Percentiles rank a stretch among this genome's conserved stretches.
Conservation (phyloP, 2,113 vertebrate species). For the Vulpes vulpes region DNA sequence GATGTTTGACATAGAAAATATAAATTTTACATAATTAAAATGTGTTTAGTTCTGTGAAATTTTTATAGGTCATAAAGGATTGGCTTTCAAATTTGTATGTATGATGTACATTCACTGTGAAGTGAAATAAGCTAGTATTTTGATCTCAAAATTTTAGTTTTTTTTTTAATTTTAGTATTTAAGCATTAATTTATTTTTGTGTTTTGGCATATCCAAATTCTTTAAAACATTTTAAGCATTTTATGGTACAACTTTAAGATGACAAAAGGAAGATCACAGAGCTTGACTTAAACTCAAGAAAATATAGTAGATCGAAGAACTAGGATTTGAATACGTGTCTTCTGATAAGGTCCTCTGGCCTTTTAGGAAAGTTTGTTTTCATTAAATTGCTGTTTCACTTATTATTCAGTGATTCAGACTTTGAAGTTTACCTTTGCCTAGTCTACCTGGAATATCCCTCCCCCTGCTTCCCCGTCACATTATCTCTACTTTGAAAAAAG, state of each 20-base stretch:
- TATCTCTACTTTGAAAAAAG: background rate
- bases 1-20: conserved; percentile 39
- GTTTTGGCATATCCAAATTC: background rate
- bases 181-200: background rate
- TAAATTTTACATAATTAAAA: conserved; percentile 37
- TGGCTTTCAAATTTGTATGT: background rate
- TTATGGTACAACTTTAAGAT: background rate
- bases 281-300: conserved; percentile 23
- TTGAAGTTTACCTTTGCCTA: background rate
- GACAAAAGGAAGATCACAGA: background rate
- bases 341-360: background rate
- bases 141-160: conserved; percentile 52
- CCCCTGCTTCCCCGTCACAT: background rate
- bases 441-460: background rate
- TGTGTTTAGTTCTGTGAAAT: conserved; percentile 45
- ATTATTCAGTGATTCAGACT: background rate
- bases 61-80: conserved; percentile 34
- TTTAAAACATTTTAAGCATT: conserved; percentile 27
- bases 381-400: background rate
- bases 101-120: background rate
- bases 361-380: conserved; percentile 39
- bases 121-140: background rate
- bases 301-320: conserved; percentile 13
- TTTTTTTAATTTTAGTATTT: conserved; percentile 41
- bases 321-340: conserved; percentile 3